Evolutionary conservation across 2,797 vertebrate genomes (phyloP).

Genomic region (Cephalopachus bancanus): DNA sequence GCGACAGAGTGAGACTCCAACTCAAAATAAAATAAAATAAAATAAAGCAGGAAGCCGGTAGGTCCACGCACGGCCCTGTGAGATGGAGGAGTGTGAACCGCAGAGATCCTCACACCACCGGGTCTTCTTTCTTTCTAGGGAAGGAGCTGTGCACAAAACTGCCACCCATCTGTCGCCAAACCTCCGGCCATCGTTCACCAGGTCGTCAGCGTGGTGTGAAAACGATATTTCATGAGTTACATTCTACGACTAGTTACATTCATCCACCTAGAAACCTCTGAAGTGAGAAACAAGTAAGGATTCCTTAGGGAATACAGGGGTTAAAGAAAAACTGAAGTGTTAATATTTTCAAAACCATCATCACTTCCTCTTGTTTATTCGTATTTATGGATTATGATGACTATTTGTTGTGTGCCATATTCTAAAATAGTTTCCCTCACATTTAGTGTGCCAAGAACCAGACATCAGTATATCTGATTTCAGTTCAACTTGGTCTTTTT

Average conservation of each 20-base stretch:
- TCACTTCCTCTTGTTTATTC: neutral
- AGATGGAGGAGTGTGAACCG: neutral
- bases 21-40: too few relatives aligned
- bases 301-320: neutral
- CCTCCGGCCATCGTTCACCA: neutral
- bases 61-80: rapidly evolving
- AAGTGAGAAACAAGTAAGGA: conserved; percentile 29
- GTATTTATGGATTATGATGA: neutral
- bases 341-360: neutral
- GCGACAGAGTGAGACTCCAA: too few relatives aligned
- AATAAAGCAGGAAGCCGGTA: neutral
- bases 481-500: neutral
- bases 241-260: neutral
- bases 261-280: conserved; percentile 41
- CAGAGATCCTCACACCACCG: neutral
- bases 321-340: neutral
- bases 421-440: neutral
- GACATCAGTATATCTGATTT: too few relatives aligned
- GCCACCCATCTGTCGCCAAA: neutral
- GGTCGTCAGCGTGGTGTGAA: neutral
- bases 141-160: conserved; percentile 14
- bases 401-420: neutral
- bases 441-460: neutral
- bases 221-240: conserved; percentile 25
- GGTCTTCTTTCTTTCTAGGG: conserved; percentile 19